These are phyloP conservation scores for Dione vanillae DNA, from an alignment of 2,888 invertebrate genomes.

Conservation along the genomic window DNA sequence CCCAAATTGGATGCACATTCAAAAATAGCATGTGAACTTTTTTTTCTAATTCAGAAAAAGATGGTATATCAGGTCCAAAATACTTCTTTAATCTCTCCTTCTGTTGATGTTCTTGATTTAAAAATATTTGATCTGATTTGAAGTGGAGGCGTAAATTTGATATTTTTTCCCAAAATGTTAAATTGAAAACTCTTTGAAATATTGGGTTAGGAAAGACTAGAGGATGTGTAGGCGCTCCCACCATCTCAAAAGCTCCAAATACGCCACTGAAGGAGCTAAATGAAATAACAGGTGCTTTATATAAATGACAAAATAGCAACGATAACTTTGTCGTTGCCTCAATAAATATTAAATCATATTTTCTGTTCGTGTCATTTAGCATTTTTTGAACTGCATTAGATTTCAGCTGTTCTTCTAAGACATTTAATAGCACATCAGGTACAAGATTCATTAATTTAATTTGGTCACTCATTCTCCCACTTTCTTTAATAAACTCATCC, in stretches of 20 bases:
- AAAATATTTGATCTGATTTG: conserved; percentile 32
- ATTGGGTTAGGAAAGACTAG: conserved; percentile 49
- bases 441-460: conserved; percentile 18
- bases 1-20: conserved; percentile 66
- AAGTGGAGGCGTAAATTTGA: conserved; percentile 44
- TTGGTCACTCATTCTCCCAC: conserved; percentile 32
- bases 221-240: conserved; percentile 56
- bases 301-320: conserved; percentile 55
- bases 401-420: conserved; percentile 49
- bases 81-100: conserved; percentile 44
- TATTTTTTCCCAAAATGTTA: conserved; percentile 50
- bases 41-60: conserved; percentile 50
- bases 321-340: conserved; percentile 53
- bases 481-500: conserved; percentile 35
- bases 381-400: conserved; percentile 41
- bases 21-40: conserved; percentile 67
- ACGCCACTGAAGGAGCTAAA: conserved; percentile 57
- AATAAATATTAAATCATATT: conserved; percentile 57
- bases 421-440: conserved; percentile 19
- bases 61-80: conserved; percentile 53
- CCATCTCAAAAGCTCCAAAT: conserved; percentile 42
- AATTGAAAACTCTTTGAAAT: conserved; percentile 47
- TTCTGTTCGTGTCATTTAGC: conserved; percentile 42
- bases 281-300: conserved; percentile 59
- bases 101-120: conserved; percentile 28